Conservation (phyloP, 2,888 invertebrate genomes). For the Acanthacorydalis orientalis region DNA sequence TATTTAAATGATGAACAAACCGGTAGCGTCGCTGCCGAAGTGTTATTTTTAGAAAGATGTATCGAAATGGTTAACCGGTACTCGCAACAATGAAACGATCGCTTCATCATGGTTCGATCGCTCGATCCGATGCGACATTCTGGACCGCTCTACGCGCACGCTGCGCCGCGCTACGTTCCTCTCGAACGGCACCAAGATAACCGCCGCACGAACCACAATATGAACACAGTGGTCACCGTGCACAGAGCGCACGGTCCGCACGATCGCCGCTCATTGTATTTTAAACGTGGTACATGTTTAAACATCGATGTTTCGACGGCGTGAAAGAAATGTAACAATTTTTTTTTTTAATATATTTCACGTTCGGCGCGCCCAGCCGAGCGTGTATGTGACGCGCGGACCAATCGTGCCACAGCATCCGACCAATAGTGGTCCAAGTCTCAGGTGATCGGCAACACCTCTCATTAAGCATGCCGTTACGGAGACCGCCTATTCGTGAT, state of each 20-base stretch:
- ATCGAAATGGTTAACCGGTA: too few relatives aligned
- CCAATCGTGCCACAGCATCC: constrained; percentile 20
- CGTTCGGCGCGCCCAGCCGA: constrained; percentile 11
- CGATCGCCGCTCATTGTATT: constrained; percentile 10
- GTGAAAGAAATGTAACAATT: constrained; percentile 9
- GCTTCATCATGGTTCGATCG: too few relatives aligned
- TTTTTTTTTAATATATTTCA: neutral
- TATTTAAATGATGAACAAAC: too few relatives aligned
- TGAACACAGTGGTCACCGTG: neutral
- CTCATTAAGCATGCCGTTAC: constrained; percentile 24
- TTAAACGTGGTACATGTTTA: constrained; percentile 16
- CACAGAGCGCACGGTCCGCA: neutral
- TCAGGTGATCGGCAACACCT: constrained; percentile 15
- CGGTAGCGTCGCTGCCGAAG: too few relatives aligned
- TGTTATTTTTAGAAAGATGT: too few relatives aligned
- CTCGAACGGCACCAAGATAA: neutral
- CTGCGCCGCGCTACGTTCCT: too few relatives aligned
- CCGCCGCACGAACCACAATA: neutral
- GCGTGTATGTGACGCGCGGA: constrained; percentile 14
- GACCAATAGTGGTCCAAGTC: constrained; percentile 11
- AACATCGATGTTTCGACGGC: constrained; percentile 7
- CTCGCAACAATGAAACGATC: too few relatives aligned
- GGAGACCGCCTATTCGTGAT: constrained; percentile 27
- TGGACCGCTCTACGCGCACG: too few relatives aligned
- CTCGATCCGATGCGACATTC: too few relatives aligned